Conservation (phyloP, 2,888 invertebrate species). For the Nowickia ferox region DNA sequence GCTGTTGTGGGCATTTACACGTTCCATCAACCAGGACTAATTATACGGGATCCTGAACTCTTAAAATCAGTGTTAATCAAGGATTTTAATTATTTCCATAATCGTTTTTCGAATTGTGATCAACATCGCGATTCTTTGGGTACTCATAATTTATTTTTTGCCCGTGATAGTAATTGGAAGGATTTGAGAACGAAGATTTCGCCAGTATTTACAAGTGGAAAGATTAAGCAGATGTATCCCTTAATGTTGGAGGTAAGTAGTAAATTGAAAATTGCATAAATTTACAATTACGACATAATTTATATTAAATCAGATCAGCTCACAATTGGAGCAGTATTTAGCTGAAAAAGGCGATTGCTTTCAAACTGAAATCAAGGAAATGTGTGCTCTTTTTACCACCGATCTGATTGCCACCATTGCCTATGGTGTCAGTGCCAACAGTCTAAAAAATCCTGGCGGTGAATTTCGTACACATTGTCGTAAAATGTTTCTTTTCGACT, state of each 20-base stretch:
- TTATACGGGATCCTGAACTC: conserved; percentile 83
- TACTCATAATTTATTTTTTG: conserved; percentile 82
- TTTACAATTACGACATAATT: not conserved
- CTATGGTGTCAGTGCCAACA: conserved; percentile 80
- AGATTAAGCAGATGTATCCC: conserved; percentile 82
- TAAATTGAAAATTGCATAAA: not conserved
- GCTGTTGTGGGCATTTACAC: conserved; percentile 82
- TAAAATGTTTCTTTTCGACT: conserved; percentile 75
- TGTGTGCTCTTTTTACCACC: conserved; percentile 78
- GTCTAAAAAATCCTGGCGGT: conserved; percentile 78
- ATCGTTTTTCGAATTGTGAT: conserved; percentile 78
- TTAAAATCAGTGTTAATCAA: conserved; percentile 83
- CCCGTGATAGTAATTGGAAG: conserved; percentile 83
- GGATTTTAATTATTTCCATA: conserved; percentile 83
- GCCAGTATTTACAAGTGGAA: conserved; percentile 83
- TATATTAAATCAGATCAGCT: conserved; percentile 75
- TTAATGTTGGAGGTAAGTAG: conserved; percentile 78
- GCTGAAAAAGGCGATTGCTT: conserved; percentile 63
- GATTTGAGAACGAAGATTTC: conserved; percentile 82
- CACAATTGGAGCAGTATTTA: conserved; percentile 76
- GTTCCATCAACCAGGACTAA: conserved; percentile 83
- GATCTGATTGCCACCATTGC: conserved; percentile 81
- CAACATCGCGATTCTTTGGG: conserved; percentile 81
- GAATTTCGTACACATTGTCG: conserved; percentile 79
- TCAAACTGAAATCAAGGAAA: conserved; percentile 78